Evolutionary conservation across 2,113 vertebrate species (phyloP).

Genomic region (Centropristis striata): DNA sequence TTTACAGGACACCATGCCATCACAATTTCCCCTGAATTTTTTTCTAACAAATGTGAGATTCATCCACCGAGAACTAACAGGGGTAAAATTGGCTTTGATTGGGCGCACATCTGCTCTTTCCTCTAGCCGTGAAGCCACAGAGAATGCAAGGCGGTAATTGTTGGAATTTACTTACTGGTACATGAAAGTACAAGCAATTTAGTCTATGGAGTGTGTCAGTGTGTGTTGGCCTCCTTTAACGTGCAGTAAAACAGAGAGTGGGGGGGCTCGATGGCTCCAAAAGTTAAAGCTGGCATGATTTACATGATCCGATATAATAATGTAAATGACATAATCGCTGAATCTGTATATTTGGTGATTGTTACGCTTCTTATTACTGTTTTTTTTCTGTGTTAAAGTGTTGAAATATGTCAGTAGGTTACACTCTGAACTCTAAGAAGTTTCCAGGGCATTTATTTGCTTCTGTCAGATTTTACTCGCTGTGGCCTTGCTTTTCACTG

Average conservation of each 20-base stretch:
- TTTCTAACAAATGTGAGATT: slow-evolving; percentile 30
- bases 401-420: no score
- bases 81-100: slow-evolving; percentile 46
- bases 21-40: slow-evolving; percentile 31
- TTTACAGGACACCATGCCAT: slow-evolving; percentile 24
- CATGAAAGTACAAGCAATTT: slow-evolving; percentile 3
- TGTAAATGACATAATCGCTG: no score
- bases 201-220: neutral
- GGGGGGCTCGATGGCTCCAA: no score
- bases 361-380: no score
- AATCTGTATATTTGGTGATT: no score
- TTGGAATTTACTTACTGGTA: slow-evolving; percentile 4
- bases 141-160: neutral
- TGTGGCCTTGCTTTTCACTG: no score
- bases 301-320: no score
- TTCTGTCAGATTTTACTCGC: no score
- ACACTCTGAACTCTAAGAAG: no score
- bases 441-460: no score
- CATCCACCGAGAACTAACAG: slow-evolving; percentile 24
- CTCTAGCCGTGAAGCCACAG: neutral
- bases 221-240: neutral
- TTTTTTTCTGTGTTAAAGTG: no score
- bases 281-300: no score
- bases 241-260: neutral
- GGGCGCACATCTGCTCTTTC: slow-evolving; percentile 32